Evolutionary conservation across 2,113 vertebrate genomes (phyloP).

Genomic region (Melospiza georgiana): DNA sequence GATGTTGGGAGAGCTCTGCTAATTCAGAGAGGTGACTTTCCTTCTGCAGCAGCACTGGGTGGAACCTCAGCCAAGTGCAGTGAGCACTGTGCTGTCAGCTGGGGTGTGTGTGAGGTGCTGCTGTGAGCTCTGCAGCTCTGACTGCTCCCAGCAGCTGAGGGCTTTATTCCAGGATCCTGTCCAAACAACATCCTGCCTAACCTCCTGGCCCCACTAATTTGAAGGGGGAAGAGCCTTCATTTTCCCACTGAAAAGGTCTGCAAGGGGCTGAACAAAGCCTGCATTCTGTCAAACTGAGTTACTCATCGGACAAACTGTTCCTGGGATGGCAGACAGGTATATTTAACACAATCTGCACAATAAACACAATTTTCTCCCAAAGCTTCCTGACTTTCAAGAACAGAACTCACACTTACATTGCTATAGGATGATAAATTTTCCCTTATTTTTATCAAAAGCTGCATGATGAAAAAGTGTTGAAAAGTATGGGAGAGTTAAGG

Average conservation of each 20-base stretch:
- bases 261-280: background rate
- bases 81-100: background rate
- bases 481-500: background rate
- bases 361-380: background rate
- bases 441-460: background rate
- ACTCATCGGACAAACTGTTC: background rate
- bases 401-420: background rate
- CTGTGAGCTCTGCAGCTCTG: background rate
- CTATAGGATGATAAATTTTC: background rate
- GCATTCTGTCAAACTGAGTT: background rate
- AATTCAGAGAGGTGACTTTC: background rate
- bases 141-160: background rate
- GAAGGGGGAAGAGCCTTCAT: background rate
- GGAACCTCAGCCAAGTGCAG: background rate
- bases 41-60: background rate
- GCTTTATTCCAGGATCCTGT: background rate
- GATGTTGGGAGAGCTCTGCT: background rate
- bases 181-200: background rate
- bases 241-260: background rate
- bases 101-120: rapidly evolving
- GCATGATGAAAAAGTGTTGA: background rate
- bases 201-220: background rate
- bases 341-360: background rate
- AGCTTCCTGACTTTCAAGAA: background rate
- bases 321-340: background rate